phyloP scores from a whole-genome alignment of 2,113 vertebrate genomes.

The Glareola pratincola region DNA sequence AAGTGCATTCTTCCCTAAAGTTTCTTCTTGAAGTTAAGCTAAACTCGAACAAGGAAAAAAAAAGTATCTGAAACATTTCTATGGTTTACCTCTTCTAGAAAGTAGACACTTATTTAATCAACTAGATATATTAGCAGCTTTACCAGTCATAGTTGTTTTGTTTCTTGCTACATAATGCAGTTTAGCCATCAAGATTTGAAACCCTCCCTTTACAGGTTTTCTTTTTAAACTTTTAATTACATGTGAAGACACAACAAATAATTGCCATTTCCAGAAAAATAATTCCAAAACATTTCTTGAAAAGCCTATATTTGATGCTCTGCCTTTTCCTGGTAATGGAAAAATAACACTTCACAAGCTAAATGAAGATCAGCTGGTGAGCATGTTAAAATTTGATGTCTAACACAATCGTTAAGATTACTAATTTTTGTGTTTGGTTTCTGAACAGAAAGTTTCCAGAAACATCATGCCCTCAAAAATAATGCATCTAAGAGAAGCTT shows the following conservation, averaged over 20 bases:
- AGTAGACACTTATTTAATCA: not conserved
- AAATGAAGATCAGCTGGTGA: not conserved
- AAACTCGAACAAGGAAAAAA: not conserved
- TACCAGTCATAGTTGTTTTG: not conserved
- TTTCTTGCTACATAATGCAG: not conserved
- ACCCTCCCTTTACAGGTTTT: not conserved
- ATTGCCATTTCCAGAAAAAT: not conserved
- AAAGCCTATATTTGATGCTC: not conserved
- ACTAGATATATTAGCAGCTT: not conserved
- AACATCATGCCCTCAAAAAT: not conserved
- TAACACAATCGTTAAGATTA: not conserved
- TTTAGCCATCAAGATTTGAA: not conserved
- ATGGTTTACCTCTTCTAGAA: not conserved
- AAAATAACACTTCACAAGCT: not conserved
- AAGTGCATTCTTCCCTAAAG: not conserved
- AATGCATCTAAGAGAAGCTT: not conserved
- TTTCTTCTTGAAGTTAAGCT: not conserved
- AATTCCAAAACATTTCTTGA: not conserved
- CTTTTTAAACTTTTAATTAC: not conserved
- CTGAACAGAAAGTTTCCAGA: not conserved
- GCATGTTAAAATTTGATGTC: not conserved
- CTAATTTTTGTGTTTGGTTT: not conserved
- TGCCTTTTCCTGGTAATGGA: not conserved
- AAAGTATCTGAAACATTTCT: not conserved
- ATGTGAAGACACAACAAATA: not conserved